A percentile compares a stretch with the other conserved stretches of the same genome.
phyloP scores from a whole-genome alignment of 2,797 vertebrate genomes.

The Alfaro cultratus region DNA sequence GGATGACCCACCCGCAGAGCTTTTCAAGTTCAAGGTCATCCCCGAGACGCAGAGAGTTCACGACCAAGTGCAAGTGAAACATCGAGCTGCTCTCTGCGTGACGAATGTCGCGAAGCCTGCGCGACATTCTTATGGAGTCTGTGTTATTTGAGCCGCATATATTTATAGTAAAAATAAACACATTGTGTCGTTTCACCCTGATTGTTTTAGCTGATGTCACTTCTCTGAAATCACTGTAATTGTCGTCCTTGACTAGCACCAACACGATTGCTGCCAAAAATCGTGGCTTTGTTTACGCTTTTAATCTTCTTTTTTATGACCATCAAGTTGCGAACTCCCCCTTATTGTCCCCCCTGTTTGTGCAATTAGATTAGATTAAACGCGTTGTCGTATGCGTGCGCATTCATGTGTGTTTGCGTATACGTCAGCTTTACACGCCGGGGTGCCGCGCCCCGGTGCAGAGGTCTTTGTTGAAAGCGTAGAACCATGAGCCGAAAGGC shows the following conservation, averaged over 20 bases:
- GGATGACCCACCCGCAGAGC: conserved; percentile 37
- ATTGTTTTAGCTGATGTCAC: neutral
- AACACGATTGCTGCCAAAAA: neutral
- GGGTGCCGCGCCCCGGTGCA: conserved; percentile 64
- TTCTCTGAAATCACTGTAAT: neutral
- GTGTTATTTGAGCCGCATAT: neutral
- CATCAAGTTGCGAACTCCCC: neutral
- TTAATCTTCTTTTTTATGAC: neutral
- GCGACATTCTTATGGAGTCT: conserved; percentile 9
- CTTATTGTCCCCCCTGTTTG: conserved; percentile 1
- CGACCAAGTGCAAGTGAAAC: conserved; percentile 42
- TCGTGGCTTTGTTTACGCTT: neutral
- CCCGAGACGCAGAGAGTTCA: conserved; percentile 51
- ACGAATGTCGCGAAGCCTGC: conserved; percentile 30
- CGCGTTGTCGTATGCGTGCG: conserved; percentile 39
- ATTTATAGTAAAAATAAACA: neutral
- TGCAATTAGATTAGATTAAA: conserved; percentile 1
- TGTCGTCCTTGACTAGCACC: neutral
- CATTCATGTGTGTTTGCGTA: conserved; percentile 50
- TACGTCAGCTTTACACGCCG: conserved; percentile 57
- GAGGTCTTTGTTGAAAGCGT: conserved; percentile 70
- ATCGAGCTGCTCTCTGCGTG: conserved; percentile 15
- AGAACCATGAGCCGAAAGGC: conserved; percentile 61
- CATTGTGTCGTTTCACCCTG: neutral
- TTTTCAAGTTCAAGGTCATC: conserved; percentile 68